Evolutionary conservation across 2,888 invertebrate genomes (phyloP).

Genomic region (Strigamia transsilvanica): DNA sequence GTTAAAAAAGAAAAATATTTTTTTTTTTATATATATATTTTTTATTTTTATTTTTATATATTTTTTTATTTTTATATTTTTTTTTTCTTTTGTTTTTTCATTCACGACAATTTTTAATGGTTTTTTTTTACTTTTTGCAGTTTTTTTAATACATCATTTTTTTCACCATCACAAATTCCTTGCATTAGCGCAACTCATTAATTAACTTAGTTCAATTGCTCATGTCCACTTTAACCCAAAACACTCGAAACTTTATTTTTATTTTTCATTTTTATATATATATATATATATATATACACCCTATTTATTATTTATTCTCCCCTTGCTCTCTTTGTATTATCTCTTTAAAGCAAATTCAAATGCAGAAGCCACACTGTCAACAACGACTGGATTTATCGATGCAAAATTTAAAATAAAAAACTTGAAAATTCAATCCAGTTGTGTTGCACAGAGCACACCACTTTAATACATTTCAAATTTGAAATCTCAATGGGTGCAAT

Average conservation of each 20-base stretch:
- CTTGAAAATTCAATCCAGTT: not conserved
- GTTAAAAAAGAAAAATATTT: not conserved
- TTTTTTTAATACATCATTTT: not conserved
- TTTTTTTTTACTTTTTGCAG: constrained; percentile 41
- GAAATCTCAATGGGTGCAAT: not conserved
- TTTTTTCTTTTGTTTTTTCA: not conserved
- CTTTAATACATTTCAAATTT: not conserved
- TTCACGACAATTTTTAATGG: not conserved
- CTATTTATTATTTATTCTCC: not conserved
- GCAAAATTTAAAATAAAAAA: not conserved
- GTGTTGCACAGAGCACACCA: too few relatives aligned
- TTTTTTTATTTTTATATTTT: constrained; percentile 10
- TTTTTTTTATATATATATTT: too few relatives aligned
- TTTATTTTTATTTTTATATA: not conserved
- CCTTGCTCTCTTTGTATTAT: not conserved
- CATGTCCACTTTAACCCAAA: constrained; percentile 12
- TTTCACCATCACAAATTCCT: constrained; percentile 19
- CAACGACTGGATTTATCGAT: not conserved
- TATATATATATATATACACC: not conserved
- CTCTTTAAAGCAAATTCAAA: not conserved
- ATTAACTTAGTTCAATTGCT: constrained; percentile 40
- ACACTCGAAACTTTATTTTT: constrained; percentile 6
- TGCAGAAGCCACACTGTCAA: constrained; percentile 8
- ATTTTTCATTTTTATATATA: not conserved
- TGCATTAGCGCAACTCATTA: constrained; percentile 32